Evolutionary conservation across 2,797 vertebrate species (phyloP), one percentile per base, ranked within the genome.

Genomic region (Paratrypauchen microcephalus): DNA sequence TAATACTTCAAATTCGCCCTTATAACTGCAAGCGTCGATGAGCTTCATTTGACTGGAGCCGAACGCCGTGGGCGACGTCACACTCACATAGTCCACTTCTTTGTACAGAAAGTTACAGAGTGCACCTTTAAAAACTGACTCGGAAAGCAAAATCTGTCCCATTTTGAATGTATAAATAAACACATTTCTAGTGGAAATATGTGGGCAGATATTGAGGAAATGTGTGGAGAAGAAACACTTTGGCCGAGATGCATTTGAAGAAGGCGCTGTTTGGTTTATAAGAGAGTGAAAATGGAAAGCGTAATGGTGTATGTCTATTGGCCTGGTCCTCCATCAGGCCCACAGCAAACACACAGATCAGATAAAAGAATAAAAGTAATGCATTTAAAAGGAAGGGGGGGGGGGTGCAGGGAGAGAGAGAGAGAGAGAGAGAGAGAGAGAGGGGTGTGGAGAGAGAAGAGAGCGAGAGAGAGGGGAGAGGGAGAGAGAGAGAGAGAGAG

Each of bases 341-440:
- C 71, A 47, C 57, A 74, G 75, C 71, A 61, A 68, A 76, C 61
- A 28, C 62, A 75, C 65, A 66, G 71, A 76, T 89, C 88, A 82
- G 87, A 91, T 91, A 83, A 89, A 74, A 86, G 65, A 86, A 91
- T 91, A 83, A 89, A 74, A 86, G 65, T 84, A 85, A 87, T 82
- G 71, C 79, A 84, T 89, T 87, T 81, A 72, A 21, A 56, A 2
- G 11, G 23, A 24, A 13, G 32, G 9, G 32, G 3, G 13, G 1
- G 15, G 8, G 4, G 30, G n/a, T n/a, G n/a, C n/a, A 1, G 30
- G 6, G 6, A 15, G 13, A 15, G 13, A 4, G 13, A 15, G 41
- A 15, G 41, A 45, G 13, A n/a, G n/a, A n/a, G n/a, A 0, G n/a
- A 8, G 48, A n/a, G n/a, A n/a, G n/a, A n/a, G n/a, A n/a, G n/a